Conservation (phyloP, 2,797 vertebrate genomes). For the Eupleurogrammus muticus region DNA sequence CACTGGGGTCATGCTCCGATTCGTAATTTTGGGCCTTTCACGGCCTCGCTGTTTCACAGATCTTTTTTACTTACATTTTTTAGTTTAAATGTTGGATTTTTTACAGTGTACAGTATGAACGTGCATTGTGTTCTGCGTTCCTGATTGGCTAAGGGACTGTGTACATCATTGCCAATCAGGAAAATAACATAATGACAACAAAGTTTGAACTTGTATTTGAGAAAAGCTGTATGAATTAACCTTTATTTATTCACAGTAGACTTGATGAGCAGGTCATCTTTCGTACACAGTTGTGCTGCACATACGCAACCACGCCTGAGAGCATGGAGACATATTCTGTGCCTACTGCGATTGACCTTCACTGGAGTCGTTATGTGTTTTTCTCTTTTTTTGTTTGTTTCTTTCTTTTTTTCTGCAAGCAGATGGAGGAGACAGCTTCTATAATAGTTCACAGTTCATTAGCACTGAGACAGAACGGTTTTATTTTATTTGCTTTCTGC, state of each 20-base stretch:
- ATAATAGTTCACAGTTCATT: conserved; percentile 70
- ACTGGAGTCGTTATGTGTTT: conserved; percentile 16
- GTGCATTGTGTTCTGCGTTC: too few relatives aligned
- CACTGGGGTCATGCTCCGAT: too few relatives aligned
- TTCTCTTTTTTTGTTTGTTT: conserved; percentile 7
- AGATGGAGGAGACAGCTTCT: conserved; percentile 59
- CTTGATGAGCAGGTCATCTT: conserved; percentile 48
- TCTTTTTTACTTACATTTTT: too few relatives aligned
- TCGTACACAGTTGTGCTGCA: conserved; percentile 31
- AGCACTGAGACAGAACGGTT: conserved; percentile 63
- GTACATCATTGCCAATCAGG: too few relatives aligned
- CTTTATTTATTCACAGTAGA: conserved; percentile 52
- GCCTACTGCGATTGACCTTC: conserved; percentile 10
- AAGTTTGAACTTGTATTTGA: too few relatives aligned
- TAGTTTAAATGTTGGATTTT: too few relatives aligned
- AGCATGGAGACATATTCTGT: conserved; percentile 17
- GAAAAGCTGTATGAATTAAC: conserved; percentile 46
- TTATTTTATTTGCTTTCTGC: conserved; percentile 54
- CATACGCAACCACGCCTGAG: conserved; percentile 29
- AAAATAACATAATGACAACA: too few relatives aligned
- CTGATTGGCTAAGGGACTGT: too few relatives aligned
- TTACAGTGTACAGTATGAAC: too few relatives aligned
- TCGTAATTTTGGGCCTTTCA: too few relatives aligned
- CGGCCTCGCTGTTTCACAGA: too few relatives aligned
- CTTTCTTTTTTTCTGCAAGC: conserved; percentile 14